Conservation (phyloP, 2,797 vertebrate genomes). For the Cottoperca gobio region DNA sequence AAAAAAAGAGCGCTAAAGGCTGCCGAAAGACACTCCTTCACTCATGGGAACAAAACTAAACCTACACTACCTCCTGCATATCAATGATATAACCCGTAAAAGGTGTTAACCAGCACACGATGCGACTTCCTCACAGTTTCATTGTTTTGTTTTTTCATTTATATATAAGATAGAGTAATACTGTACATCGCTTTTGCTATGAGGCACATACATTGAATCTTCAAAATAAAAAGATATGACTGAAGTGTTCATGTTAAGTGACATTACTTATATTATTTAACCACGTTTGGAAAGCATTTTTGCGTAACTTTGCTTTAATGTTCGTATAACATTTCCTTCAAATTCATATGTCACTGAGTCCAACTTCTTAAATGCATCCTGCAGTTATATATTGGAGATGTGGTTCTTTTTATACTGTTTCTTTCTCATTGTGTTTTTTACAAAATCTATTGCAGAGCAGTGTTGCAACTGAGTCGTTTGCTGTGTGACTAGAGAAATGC, state of each 20-base stretch:
- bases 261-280: neutral
- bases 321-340: neutral
- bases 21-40: neutral
- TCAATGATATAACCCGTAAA: neutral
- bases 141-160: no score
- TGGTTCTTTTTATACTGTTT: neutral
- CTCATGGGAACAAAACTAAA: neutral
- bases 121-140: neutral
- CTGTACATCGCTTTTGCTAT: neutral
- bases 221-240: neutral
- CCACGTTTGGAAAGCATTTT: neutral
- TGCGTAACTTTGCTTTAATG: neutral
- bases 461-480: neutral
- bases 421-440: neutral
- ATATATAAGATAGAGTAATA: neutral
- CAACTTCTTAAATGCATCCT: neutral
- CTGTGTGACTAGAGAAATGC: neutral
- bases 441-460: neutral
- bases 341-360: neutral
- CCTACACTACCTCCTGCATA: neutral
- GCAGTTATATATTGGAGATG: neutral
- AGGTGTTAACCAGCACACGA: slow-evolving; percentile 18
- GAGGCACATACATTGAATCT: neutral
- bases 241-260: neutral
- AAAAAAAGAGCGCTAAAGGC: neutral